Conservation (phyloP, 2,113 vertebrate species). For the Circaetus cinerascens region DNA sequence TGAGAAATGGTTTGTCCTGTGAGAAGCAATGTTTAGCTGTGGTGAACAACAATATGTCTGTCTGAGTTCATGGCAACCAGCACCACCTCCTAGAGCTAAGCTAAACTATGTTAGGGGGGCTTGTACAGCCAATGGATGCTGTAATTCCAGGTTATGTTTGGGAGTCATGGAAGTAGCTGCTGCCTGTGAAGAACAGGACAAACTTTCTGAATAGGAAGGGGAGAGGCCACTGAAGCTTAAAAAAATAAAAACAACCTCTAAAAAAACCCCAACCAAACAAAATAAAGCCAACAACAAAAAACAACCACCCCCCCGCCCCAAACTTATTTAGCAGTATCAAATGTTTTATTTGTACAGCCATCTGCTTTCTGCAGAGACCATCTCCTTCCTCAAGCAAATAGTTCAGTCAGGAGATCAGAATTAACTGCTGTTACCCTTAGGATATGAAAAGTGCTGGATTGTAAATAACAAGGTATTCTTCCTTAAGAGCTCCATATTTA, state of each 20-base stretch:
- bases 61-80: not conserved
- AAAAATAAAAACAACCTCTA: too few relatives aligned
- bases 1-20: not conserved
- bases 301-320: rapidly evolving
- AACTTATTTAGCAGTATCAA: not conserved
- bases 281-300: not conserved
- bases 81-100: not conserved
- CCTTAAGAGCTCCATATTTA: not conserved
- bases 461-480: not conserved
- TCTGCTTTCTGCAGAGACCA: not conserved
- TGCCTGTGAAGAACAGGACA: not conserved
- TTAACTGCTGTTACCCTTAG: not conserved
- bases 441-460: not conserved
- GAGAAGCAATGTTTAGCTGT: not conserved
- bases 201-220: not conserved
- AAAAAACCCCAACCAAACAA: not conserved
- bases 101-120: not conserved
- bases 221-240: not conserved
- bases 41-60: not conserved
- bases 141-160: not conserved
- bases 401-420: not conserved
- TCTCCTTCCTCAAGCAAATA: not conserved
- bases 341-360: not conserved
- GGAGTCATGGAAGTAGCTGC: not conserved
- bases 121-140: not conserved